These are phyloP conservation scores for Phrynocephalus vlangalii DNA, from an alignment of 2,797 vertebrate species.

Conservation along the genomic window DNA sequence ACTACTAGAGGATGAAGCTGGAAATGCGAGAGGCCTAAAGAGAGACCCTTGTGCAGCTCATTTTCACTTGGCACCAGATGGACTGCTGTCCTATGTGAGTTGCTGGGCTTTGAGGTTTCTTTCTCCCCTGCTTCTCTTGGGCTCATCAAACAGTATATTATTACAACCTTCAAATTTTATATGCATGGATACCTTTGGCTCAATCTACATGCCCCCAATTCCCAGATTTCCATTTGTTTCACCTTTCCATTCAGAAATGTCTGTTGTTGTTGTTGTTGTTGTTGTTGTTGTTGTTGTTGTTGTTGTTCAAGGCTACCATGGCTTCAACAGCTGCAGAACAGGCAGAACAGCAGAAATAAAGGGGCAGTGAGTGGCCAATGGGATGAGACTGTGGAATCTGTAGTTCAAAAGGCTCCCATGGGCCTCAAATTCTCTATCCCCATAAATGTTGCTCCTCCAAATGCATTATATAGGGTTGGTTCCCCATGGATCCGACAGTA, in stretches of 20 bases:
- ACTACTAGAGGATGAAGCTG: background rate
- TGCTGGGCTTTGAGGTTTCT: background rate
- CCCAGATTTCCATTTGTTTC: background rate
- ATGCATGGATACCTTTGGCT: background rate
- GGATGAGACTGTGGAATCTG: background rate
- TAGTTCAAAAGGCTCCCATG: background rate
- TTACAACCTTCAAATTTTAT: background rate
- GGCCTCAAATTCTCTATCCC: background rate
- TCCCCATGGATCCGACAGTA: background rate
- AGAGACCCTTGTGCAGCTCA: background rate
- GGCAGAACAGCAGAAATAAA: background rate
- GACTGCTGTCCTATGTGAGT: background rate
- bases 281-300: no score
- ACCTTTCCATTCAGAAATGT: background rate
- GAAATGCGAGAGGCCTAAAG: background rate
- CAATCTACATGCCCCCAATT: background rate
- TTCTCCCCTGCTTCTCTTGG: background rate
- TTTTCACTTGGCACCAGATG: background rate
- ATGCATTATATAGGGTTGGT: no score
- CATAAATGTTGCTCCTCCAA: background rate
- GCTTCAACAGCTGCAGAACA: background rate
- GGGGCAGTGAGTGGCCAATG: background rate
- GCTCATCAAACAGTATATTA: background rate
- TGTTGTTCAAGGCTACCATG: background rate
- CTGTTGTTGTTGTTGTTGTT: background rate